These are phyloP conservation scores for Parasteatoda tepidariorum DNA, from an alignment of 1,140 invertebrate species.

Conservation along the genomic window DNA sequence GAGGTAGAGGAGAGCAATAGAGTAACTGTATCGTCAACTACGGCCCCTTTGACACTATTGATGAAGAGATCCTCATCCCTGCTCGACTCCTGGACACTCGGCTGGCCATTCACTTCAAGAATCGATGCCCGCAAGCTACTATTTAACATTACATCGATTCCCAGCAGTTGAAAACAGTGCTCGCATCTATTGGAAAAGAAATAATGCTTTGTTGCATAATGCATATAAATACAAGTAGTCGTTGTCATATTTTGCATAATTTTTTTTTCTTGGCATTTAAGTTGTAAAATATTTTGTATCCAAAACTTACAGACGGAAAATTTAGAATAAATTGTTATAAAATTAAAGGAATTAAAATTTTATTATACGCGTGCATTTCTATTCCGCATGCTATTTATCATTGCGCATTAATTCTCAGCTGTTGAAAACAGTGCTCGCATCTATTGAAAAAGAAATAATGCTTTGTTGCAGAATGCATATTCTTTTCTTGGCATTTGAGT, in stretches of 20 bases:
- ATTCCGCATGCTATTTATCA: slow-evolving; percentile 66
- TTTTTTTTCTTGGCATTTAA: too few relatives aligned
- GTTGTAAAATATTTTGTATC: too few relatives aligned
- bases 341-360: too few relatives aligned
- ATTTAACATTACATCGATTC: slow-evolving; percentile 66
- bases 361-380: too few relatives aligned
- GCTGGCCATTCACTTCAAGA: slow-evolving; percentile 65
- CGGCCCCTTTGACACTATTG: slow-evolving; percentile 58
- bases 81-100: slow-evolving; percentile 56
- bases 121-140: slow-evolving; percentile 65
- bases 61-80: slow-evolving; percentile 56
- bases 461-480: too few relatives aligned
- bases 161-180: slow-evolving; percentile 67
- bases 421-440: slow-evolving; percentile 67
- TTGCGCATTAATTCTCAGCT: slow-evolving; percentile 65
- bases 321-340: too few relatives aligned
- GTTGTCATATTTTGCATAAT: too few relatives aligned
- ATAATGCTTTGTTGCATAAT: too few relatives aligned
- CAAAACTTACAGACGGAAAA: too few relatives aligned
- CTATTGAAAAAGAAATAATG: slow-evolving; percentile 53
- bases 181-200: slow-evolving; percentile 62
- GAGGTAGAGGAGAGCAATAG: slow-evolving; percentile 59
- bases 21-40: slow-evolving; percentile 63
- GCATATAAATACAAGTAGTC: too few relatives aligned
- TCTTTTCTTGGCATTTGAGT: too few relatives aligned